Percentiles rank a stretch among this genome's conserved stretches.
Evolutionary conservation across 2,888 invertebrate genomes (phyloP).

Genomic region (Dexiosoma caninum): DNA sequence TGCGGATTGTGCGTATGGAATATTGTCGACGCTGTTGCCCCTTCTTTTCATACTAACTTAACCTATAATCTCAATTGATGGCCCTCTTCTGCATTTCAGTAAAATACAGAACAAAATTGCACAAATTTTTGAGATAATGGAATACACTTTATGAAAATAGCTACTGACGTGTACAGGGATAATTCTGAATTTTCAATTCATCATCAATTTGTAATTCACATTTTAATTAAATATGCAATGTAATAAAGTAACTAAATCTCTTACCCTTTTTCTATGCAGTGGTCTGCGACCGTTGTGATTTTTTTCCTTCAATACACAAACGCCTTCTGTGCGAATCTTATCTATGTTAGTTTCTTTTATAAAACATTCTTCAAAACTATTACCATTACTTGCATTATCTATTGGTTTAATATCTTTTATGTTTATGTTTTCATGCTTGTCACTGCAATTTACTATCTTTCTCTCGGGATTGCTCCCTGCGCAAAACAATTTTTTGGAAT

Average conservation of each 20-base stretch:
- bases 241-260: neutral
- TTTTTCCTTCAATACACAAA: slow-evolving; percentile 43
- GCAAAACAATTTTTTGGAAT: neutral
- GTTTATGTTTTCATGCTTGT: neutral
- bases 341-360: slow-evolving; percentile 56
- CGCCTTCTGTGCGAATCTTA: slow-evolving; percentile 46
- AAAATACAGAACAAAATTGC: too few species aligned
- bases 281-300: neutral
- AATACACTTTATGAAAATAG: too few species aligned
- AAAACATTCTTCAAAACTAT: slow-evolving; percentile 55
- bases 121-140: too few species aligned
- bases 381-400: slow-evolving; percentile 7
- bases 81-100: too few species aligned
- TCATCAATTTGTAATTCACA: too few species aligned
- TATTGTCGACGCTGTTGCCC: too few species aligned
- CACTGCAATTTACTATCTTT: slow-evolving; percentile 31
- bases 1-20: too few species aligned
- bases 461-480: slow-evolving; percentile 13
- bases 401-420: neutral
- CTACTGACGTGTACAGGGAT: too few species aligned
- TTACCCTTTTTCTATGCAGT: slow-evolving; percentile 42
- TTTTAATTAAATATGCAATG: neutral
- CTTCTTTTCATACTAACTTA: too few species aligned
- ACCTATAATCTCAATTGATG: too few species aligned
- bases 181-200: too few species aligned